Conservation (phyloP, 2,797 vertebrate genomes). For the Otolemur crassicaudatus region DNA sequence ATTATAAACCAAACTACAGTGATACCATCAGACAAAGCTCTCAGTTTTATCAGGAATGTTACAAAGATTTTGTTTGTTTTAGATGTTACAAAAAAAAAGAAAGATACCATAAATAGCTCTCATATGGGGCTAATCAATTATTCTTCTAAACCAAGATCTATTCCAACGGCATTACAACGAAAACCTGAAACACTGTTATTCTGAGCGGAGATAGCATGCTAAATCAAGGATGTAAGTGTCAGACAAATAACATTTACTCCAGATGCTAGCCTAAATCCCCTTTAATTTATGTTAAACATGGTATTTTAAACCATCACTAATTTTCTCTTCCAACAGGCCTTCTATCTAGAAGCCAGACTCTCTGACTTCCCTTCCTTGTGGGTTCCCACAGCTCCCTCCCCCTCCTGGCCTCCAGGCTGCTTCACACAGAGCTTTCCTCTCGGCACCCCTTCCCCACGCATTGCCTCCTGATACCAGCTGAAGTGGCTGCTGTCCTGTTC, state of each 20-base stretch:
- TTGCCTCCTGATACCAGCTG: fast-evolving
- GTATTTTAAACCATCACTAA: conserved; percentile 36
- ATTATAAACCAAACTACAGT: background rate
- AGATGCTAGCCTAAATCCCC: conserved; percentile 34
- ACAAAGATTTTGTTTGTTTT: background rate
- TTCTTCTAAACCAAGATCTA: conserved; percentile 32
- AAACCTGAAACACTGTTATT: conserved; percentile 57
- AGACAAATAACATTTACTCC: conserved; percentile 51
- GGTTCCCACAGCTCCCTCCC: background rate
- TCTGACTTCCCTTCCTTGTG: conserved; percentile 12
- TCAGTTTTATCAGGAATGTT: conserved; percentile 12
- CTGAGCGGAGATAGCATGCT: background rate
- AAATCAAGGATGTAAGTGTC: conserved; percentile 41
- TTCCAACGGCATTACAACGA: background rate
- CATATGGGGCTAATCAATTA: background rate
- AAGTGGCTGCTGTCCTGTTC: background rate
- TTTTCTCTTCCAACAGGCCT: conserved; percentile 49
- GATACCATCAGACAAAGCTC: background rate
- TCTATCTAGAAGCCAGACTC: conserved; percentile 32
- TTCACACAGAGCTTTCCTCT: background rate
- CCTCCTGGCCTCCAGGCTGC: background rate
- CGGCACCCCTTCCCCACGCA: background rate
- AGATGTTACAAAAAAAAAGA: conserved; percentile 31
- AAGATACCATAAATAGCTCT: conserved; percentile 45
- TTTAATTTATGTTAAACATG: conserved; percentile 64